Percentiles rank a stretch among this genome's conserved stretches.
These are phyloP conservation scores for Nyctereutes procyonoides DNA, from an alignment of 2,113 vertebrate genomes.

Conservation along the genomic window DNA sequence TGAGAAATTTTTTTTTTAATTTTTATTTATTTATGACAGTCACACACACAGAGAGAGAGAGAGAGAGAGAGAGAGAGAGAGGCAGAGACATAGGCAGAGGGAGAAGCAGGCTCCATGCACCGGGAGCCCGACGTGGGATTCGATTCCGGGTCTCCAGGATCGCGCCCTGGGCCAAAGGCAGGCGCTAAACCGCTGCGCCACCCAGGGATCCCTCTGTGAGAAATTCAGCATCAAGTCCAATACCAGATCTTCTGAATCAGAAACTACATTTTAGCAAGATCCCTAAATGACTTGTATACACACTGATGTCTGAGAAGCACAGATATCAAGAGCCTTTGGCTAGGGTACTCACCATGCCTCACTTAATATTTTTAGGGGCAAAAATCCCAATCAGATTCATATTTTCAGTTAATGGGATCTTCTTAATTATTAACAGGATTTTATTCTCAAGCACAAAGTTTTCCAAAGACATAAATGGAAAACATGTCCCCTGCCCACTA, in stretches of 20 bases:
- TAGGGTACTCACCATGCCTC: not conserved
- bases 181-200: too few species aligned
- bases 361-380: not conserved
- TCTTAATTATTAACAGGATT: not conserved
- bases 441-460: not conserved
- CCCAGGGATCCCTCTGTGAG: not conserved
- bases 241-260: not conserved
- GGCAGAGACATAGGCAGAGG: too few species aligned
- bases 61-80: too few species aligned
- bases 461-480: not conserved
- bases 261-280: not conserved
- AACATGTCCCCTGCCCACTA: not conserved
- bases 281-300: not conserved
- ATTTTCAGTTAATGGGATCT: not conserved
- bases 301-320: not conserved
- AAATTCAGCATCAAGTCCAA: not conserved
- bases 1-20: too few species aligned
- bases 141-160: too few species aligned
- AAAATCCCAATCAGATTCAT: not conserved
- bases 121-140: too few species aligned
- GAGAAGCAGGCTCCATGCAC: too few species aligned
- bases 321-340: not conserved
- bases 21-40: too few species aligned
- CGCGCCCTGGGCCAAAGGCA: too few species aligned
- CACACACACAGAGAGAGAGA: too few species aligned